These are phyloP conservation scores for Argopecten irradians DNA, from an alignment of 1,140 invertebrate species.

Conservation along the genomic window DNA sequence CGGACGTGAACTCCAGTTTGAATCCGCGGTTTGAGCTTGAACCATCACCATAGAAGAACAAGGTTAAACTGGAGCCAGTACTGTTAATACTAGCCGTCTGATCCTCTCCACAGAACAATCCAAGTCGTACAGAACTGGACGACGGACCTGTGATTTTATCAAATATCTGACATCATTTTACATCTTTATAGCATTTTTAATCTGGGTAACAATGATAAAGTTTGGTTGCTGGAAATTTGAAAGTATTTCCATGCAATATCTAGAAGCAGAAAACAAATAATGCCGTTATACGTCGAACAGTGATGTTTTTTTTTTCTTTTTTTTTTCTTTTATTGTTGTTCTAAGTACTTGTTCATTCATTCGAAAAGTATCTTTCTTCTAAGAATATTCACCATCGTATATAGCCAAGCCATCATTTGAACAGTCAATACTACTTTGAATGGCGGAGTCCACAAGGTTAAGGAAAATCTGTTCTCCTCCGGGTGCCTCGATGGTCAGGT, in stretches of 20 bases:
- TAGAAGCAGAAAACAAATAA: too few species aligned
- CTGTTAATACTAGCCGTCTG: constrained; percentile 30
- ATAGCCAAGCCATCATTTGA: constrained; percentile 38
- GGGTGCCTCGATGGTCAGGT: constrained; percentile 34
- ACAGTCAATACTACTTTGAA: constrained; percentile 40
- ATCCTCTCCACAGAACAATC: constrained; percentile 33
- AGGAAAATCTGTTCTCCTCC: constrained; percentile 34
- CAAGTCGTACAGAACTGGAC: neutral
- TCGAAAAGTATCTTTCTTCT: too few species aligned
- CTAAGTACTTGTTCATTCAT: too few species aligned
- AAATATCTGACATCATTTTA: too few species aligned
- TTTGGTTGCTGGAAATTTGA: too few species aligned
- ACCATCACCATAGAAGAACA: constrained; percentile 38
- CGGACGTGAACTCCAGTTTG: constrained; percentile 29
- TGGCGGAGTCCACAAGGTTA: constrained; percentile 41
- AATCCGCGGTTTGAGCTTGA: constrained; percentile 39
- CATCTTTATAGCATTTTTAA: too few species aligned
- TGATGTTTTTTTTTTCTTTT: too few species aligned
- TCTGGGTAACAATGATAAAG: too few species aligned
- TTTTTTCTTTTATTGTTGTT: too few species aligned
- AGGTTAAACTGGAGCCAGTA: constrained; percentile 32
- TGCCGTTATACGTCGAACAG: too few species aligned
- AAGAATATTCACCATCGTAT: constrained; percentile 38
- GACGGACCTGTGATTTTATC: constrained; percentile 31
- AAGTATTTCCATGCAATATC: too few species aligned